phyloP scores from a whole-genome alignment of 2,888 invertebrate genomes.

The Leptarthrus brevirostris region DNA sequence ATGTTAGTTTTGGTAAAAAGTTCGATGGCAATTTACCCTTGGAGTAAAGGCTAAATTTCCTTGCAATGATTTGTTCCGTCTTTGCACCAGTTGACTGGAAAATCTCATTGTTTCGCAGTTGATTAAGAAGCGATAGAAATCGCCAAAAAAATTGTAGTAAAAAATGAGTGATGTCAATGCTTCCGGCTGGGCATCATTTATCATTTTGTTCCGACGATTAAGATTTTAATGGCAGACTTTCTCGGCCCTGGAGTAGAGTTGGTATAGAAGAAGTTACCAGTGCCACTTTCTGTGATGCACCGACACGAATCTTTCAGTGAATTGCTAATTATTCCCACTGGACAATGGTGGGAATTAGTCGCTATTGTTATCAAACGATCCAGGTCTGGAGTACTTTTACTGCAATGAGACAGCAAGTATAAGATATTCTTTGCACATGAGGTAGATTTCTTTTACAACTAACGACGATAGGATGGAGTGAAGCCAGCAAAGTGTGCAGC shows the following conservation, averaged over 20 bases:
- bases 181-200: neutral
- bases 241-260: neutral
- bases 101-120: neutral
- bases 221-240: slow-evolving; percentile 9
- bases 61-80: neutral
- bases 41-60: slow-evolving; percentile 21
- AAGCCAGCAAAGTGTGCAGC: too few species aligned
- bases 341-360: slow-evolving; percentile 50
- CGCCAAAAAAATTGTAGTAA: neutral
- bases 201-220: slow-evolving; percentile 11
- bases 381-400: neutral
- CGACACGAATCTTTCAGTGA: slow-evolving; percentile 20
- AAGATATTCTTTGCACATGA: too few species aligned
- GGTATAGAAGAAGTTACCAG: neutral
- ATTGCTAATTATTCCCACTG: slow-evolving; percentile 51
- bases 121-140: slow-evolving; percentile 7
- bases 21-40: neutral
- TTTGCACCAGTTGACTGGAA: neutral
- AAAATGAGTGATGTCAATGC: neutral
- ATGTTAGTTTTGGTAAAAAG: neutral
- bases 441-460: too few species aligned
- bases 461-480: too few species aligned
- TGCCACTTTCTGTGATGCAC: neutral
- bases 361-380: slow-evolving; percentile 7
- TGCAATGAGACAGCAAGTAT: neutral